These are phyloP conservation scores for Aphelinus certus DNA, from an alignment of 1,140 invertebrate species.

Conservation along the genomic window DNA sequence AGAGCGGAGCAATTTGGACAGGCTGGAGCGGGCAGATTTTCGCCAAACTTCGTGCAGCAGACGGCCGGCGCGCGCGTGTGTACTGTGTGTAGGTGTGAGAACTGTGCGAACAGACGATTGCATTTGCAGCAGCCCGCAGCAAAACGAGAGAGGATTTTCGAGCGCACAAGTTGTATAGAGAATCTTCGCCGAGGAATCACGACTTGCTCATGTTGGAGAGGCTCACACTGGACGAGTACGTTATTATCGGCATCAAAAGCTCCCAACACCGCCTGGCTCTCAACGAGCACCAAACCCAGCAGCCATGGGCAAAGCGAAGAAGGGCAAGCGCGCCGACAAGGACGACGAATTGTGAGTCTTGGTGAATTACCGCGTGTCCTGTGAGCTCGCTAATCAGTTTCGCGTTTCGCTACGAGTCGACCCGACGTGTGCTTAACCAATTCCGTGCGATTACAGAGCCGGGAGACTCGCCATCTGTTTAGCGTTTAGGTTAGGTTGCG, in stretches of 20 bases:
- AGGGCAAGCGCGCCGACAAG: conserved; percentile 72
- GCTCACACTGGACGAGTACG: conserved; percentile 36
- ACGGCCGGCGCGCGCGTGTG: too few species aligned
- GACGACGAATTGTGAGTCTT: conserved; percentile 72
- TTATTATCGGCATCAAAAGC: neutral
- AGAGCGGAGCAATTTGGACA: too few species aligned
- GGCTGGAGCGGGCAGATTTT: too few species aligned
- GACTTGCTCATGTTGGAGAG: conserved; percentile 48
- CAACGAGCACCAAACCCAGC: too few species aligned
- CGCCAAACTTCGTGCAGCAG: too few species aligned
- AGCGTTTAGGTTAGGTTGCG: conserved; percentile 32
- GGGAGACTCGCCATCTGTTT: conserved; percentile 30
- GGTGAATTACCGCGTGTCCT: neutral
- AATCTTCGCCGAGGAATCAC: neutral
- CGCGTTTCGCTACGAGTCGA: neutral
- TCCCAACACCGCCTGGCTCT: too few species aligned
- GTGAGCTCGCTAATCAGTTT: neutral
- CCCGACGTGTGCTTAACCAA: neutral
- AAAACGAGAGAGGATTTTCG: neutral
- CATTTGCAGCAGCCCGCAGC: neutral
- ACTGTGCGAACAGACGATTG: too few species aligned
- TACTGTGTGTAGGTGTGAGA: too few species aligned
- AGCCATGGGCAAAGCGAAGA: conserved; percentile 76
- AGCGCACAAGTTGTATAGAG: too few species aligned
- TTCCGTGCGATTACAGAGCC: too few species aligned